These are phyloP conservation scores for Columba guinea DNA, from an alignment of 2,797 vertebrate species.

Conservation along the genomic window DNA sequence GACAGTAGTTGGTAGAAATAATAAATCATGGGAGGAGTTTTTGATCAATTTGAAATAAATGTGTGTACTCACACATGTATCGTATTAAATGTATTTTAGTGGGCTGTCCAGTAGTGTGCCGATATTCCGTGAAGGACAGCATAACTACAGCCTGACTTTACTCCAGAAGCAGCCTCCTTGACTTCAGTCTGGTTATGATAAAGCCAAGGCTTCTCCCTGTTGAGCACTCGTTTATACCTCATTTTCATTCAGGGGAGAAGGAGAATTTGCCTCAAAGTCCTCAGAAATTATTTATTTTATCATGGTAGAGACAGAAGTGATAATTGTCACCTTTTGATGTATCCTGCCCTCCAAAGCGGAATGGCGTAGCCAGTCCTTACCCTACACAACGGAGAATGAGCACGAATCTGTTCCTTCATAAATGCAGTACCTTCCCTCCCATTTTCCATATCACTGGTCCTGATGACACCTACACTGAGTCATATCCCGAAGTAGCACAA, in stretches of 20 bases:
- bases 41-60: neutral
- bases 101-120: neutral
- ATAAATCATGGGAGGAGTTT: neutral
- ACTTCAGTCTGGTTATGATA: neutral
- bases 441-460: neutral
- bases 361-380: neutral
- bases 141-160: neutral
- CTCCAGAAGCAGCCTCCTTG: neutral
- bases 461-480: neutral
- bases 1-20: neutral
- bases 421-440: neutral
- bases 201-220: neutral
- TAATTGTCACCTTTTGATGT: neutral
- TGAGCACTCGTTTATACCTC: neutral
- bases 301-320: neutral
- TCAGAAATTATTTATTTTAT: neutral
- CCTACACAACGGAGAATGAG: rapidly evolving
- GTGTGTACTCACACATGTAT: neutral
- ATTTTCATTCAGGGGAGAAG: neutral
- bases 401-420: neutral
- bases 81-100: neutral
- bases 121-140: neutral
- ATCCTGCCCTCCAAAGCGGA: neutral
- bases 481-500: neutral
- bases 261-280: neutral